These are phyloP conservation scores for Platysternon megacephalum DNA, from an alignment of 2,113 vertebrate genomes.

Conservation along the genomic window DNA sequence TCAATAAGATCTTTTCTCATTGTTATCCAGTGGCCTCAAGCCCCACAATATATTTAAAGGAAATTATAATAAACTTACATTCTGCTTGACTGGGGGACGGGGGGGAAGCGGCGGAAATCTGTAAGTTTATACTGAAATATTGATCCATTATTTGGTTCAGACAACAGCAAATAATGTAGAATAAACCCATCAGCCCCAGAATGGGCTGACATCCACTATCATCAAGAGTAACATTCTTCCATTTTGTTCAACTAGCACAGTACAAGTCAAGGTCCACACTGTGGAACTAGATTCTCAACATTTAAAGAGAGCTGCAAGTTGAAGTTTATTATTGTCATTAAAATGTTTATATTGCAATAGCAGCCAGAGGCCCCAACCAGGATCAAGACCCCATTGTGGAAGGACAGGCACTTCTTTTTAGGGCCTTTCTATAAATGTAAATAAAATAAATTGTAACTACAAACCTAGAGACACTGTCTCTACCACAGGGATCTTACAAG, in stretches of 20 bases:
- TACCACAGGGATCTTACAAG: background rate
- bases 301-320: background rate
- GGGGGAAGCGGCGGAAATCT: background rate
- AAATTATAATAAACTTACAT: background rate
- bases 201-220: background rate
- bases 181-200: background rate
- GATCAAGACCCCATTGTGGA: background rate
- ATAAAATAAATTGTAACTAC: rapidly evolving
- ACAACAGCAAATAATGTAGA: background rate
- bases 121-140: background rate
- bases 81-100: background rate
- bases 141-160: background rate
- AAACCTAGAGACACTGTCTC: background rate
- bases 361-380: background rate
- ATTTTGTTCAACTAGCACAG: background rate
- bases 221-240: background rate
- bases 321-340: background rate
- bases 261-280: background rate
- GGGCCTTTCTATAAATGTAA: rapidly evolving
- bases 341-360: background rate
- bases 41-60: background rate
- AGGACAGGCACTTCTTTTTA: background rate
- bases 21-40: background rate
- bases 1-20: background rate
- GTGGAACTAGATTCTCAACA: background rate